Percentiles rank a stretch among this genome's conserved stretches.
These are phyloP conservation scores for Limosa lapponica DNA, from an alignment of 2,797 vertebrate genomes.

Conservation along the genomic window DNA sequence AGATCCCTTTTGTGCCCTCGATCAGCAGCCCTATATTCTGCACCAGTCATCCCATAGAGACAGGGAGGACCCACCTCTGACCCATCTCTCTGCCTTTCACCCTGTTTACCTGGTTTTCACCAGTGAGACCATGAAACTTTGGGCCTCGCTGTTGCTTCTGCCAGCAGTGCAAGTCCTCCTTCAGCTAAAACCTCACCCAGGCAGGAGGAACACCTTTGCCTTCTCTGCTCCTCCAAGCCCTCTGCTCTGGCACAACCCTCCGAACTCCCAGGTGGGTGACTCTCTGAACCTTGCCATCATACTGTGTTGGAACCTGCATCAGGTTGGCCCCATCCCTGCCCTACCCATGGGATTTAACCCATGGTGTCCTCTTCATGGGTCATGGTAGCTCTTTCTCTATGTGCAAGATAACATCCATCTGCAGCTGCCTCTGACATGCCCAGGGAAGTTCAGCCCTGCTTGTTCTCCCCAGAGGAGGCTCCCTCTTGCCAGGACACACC, in stretches of 20 bases:
- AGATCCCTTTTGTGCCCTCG: not conserved
- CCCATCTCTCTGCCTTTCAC: not conserved
- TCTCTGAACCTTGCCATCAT: not conserved
- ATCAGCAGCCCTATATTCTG: not conserved
- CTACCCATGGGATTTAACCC: not conserved
- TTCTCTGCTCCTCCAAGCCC: not conserved
- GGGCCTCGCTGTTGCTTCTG: not conserved
- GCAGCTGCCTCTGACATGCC: not conserved
- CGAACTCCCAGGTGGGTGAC: not conserved
- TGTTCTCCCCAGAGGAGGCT: rapidly evolving
- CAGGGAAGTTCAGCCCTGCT: not conserved
- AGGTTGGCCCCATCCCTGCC: not conserved
- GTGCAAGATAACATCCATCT: not conserved
- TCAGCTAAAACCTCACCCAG: not conserved
- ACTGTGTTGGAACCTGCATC: rapidly evolving
- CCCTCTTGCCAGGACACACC: not conserved
- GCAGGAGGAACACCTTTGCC: not conserved
- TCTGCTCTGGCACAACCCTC: not conserved
- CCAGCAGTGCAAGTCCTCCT: not conserved
- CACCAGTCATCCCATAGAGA: rapidly evolving
- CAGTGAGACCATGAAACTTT: not conserved
- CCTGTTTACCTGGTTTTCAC: not conserved
- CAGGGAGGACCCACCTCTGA: not conserved
- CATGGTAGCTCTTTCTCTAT: not conserved
- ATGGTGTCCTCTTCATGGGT: not conserved